Percentiles rank a stretch among this genome's conserved stretches.
Evolutionary conservation across 2,888 invertebrate genomes (phyloP).

Genomic region (Notodonta dromedarius): DNA sequence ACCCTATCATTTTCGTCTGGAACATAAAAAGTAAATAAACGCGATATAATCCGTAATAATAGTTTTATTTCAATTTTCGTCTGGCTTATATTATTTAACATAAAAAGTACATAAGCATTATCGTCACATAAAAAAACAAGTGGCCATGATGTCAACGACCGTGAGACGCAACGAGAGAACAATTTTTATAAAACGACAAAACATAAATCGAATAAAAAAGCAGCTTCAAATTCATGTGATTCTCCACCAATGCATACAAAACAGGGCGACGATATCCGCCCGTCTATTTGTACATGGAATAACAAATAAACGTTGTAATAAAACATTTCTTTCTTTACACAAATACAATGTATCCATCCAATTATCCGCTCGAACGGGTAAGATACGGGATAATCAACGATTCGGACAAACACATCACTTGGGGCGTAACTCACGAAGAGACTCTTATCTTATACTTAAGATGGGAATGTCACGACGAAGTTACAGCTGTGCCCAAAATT

Average conservation of each 20-base stretch:
- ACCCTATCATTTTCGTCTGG: background rate
- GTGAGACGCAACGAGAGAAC: background rate
- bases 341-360: conserved; percentile 3
- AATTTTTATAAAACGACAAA: conserved; percentile 1
- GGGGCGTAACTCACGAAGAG: background rate
- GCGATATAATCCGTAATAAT: too few relatives aligned
- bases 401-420: background rate
- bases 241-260: background rate
- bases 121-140: background rate
- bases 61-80: too few relatives aligned
- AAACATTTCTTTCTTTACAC: background rate
- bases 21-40: background rate
- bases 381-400: background rate
- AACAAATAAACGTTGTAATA: background rate
- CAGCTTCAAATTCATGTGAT: conserved; percentile 1
- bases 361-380: background rate
- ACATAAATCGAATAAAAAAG: background rate
- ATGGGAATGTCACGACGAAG: background rate
- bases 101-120: background rate
- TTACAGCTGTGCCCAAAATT: background rate
- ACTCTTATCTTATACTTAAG: background rate
- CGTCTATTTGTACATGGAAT: background rate
- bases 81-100: background rate
- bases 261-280: background rate
- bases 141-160: background rate